Evolutionary conservation across 1,140 invertebrate species (phyloP).

Genomic region (Sitobion miscanthi): DNA sequence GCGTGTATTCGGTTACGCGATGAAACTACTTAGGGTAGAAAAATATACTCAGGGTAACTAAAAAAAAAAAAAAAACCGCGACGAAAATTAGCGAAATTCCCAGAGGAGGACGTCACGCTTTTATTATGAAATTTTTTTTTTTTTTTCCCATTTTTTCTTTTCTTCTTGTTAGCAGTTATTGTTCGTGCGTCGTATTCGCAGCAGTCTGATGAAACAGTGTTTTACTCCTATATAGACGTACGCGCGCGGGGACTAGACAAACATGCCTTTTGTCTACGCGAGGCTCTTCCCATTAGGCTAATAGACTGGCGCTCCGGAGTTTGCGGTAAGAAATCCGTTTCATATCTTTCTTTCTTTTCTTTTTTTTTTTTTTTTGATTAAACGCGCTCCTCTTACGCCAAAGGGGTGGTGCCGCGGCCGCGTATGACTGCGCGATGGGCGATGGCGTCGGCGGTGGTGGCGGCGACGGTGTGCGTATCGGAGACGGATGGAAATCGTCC

Average conservation of each 20-base stretch:
- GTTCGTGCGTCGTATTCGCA: background rate
- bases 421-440: background rate
- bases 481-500: conserved; percentile 24
- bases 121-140: conserved; percentile 20
- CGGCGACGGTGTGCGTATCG: background rate
- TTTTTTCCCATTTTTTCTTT: background rate
- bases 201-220: background rate
- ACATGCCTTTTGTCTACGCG: conserved; percentile 36
- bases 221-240: background rate
- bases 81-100: conserved; percentile 53
- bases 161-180: background rate
- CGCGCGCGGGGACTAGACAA: background rate
- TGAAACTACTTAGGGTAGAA: background rate
- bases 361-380: background rate
- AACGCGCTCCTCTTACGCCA: background rate
- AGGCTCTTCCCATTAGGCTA: conserved; percentile 47
- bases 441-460: background rate
- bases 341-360: background rate
- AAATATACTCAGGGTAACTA: background rate
- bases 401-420: background rate
- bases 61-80: conserved; percentile 28
- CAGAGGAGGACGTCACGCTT: background rate
- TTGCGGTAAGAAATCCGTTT: conserved; percentile 54
- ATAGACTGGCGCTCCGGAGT: conserved; percentile 31
- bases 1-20: background rate